These are phyloP conservation scores for Cyrtorhinus lividipennis DNA, from an alignment of 1,140 invertebrate genomes.

Conservation along the genomic window DNA sequence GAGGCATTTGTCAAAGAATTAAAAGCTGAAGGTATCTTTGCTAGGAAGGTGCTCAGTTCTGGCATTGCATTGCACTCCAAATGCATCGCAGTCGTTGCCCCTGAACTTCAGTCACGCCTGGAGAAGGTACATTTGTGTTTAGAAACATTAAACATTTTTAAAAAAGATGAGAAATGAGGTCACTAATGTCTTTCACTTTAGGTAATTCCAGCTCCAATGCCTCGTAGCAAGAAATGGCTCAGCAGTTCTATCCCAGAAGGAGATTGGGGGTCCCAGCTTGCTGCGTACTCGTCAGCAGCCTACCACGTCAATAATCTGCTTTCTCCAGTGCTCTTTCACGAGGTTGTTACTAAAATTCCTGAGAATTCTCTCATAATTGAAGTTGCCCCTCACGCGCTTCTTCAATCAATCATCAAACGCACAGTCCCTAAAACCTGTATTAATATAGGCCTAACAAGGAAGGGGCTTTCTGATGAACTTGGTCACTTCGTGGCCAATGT, in stretches of 20 bases:
- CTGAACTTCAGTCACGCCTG: too few species aligned
- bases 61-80: conserved; percentile 71
- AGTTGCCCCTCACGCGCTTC: conserved; percentile 67
- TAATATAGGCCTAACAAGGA: conserved; percentile 65
- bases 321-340: not conserved
- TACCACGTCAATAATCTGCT: conserved; percentile 4
- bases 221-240: conserved; percentile 61
- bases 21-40: conserved; percentile 60
- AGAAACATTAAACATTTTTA: too few species aligned
- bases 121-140: too few species aligned
- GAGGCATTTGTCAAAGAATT: conserved; percentile 50
- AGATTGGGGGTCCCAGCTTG: conserved; percentile 54
- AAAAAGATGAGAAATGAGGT: too few species aligned
- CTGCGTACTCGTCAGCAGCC: conserved; percentile 42
- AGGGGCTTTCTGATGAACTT: conserved; percentile 44
- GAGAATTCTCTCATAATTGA: conserved; percentile 33
- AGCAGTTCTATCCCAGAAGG: conserved; percentile 58
- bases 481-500: conserved; percentile 52
- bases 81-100: conserved; percentile 50
- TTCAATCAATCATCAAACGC: conserved; percentile 56
- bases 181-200: conserved; percentile 31
- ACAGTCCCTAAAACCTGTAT: conserved; percentile 40
- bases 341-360: conserved; percentile 20
- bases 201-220: conserved; percentile 47
- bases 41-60: conserved; percentile 60